Evolutionary conservation across 2,888 invertebrate species (phyloP).

Genomic region (Perizoma flavofasciatum): DNA sequence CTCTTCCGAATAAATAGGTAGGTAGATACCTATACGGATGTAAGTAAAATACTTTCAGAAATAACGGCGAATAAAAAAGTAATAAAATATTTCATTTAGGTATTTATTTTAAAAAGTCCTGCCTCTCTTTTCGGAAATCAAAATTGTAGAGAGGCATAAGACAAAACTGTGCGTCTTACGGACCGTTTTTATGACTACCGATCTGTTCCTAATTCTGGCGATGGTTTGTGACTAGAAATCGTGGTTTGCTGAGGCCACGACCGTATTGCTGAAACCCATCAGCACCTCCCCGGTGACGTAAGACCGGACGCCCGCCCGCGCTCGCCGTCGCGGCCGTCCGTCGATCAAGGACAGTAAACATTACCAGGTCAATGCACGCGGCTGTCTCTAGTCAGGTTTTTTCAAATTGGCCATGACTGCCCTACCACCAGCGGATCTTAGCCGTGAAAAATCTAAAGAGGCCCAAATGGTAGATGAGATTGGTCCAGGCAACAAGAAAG

Average conservation of each 20-base stretch:
- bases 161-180: too few species aligned
- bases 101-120: too few species aligned
- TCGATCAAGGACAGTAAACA: constrained; percentile 81
- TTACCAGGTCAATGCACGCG: constrained; percentile 79
- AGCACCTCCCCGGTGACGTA: constrained; percentile 80
- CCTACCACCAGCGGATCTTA: constrained; percentile 48
- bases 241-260: constrained; percentile 42
- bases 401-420: constrained; percentile 65
- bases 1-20: too few species aligned
- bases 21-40: too few species aligned
- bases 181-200: too few species aligned
- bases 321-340: constrained; percentile 47
- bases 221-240: neutral
- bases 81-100: too few species aligned
- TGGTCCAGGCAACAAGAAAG: constrained; percentile 29
- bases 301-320: constrained; percentile 55
- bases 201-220: neutral
- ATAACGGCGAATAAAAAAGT: too few species aligned
- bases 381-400: constrained; percentile 70
- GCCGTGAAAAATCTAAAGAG: constrained; percentile 55
- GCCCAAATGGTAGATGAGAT: constrained; percentile 49
- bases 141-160: too few species aligned
- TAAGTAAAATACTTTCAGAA: too few species aligned
- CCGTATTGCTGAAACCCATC: constrained; percentile 73
- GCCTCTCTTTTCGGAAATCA: too few species aligned